Evolutionary conservation across 2,888 invertebrate genomes (phyloP), one percentile per base, ranked within the genome.

Genomic region (Scaptodrosophila latifasciaeformis): DNA sequence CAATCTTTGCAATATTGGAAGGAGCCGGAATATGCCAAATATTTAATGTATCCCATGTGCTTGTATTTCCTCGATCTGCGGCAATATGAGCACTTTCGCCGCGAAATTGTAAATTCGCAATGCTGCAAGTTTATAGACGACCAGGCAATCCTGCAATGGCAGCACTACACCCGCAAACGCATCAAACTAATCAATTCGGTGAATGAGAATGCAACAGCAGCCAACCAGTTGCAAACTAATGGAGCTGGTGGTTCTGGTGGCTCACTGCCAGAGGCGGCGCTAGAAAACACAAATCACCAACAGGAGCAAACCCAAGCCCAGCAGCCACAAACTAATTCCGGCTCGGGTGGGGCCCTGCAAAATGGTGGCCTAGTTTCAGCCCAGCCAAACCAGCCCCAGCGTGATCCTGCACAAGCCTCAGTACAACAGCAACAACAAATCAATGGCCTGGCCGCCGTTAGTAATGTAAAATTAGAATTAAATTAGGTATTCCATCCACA

Each of bases 61-160:
- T 89, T 99, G 46, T 95, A 97, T 84, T 97, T 99, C 83, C 88
- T 99, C 65, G 99, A 99, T 85, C 88, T 99, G 37, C 88, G 99
- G 39, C 99, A 99, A 85, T 96, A 97, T 85, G 96, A 98, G 85
- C 96, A 97, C 82, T 99, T 99, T 85, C 91, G 99, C 59, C 92
- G 97, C 70, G 99, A 99, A 88, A 92, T 99, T 76, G 97, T 96
- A 0, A 97, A 96, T 82, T 91, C 94, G 15, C 96, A 97, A 87
- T 95, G 95, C 82, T 95, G 97, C 63, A 99, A 98, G 86, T 99
- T 98, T 85, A 98, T 99, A 83, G 99, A 99, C 76, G 99, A 99
- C 81, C 99, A 99, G 86, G 97, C 97, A 67, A 93, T 99, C 68
- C 88, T 99, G 3, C 90, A 99, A 63, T 99, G 99, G 99, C 99